Evolutionary conservation across 2,888 invertebrate species (phyloP), one percentile per base, ranked within the genome.

Genomic region (Caenorhabditis uteleia): DNA sequence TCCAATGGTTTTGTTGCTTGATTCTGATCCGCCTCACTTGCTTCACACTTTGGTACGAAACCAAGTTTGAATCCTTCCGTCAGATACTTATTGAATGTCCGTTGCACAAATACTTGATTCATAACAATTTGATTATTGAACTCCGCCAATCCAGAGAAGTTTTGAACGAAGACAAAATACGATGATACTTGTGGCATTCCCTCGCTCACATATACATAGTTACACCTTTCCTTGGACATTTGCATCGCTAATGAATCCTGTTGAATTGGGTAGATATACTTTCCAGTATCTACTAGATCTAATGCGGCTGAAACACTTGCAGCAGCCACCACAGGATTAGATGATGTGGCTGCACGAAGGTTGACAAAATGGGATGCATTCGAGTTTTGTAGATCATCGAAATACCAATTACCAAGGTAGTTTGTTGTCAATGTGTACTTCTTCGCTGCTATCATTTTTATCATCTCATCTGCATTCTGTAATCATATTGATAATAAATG

Each of bases 261-360:
- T 49, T 77, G 74, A 36, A 75, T 75, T 12, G 77, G 77, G 23
- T 65, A 77, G 23, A 77, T 71, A 45, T 72, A 72, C 14, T 66
- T 65, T 38, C 68, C 72, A 31, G 53, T 53, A 26, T 79, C 77
- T 1, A 79, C 75, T 26, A 76, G 55, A 48, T 77, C 77, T 33
- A 79, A 43, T 1, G 78, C 77, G 21, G 56, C 70, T 8, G 47
- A 48, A 3, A 77, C 74, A 25, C 67, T 74, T 2, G 60, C 51
- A 14, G 74, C 68, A 12, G 70, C 51, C 10, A 56, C 27, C 61
- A 75, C 72, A 1, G 75, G 75, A 50, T 75, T 75, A 3, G 55
- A 45, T 4, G 43, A 25, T 12, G 57, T 68, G 2, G 75, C 75
- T 18, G 47, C 60, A 18, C 75, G 59, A 7, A 75, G 56, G 4